phyloP scores from a whole-genome alignment of 1,140 invertebrate species.

The Condylostylus longicornis region DNA sequence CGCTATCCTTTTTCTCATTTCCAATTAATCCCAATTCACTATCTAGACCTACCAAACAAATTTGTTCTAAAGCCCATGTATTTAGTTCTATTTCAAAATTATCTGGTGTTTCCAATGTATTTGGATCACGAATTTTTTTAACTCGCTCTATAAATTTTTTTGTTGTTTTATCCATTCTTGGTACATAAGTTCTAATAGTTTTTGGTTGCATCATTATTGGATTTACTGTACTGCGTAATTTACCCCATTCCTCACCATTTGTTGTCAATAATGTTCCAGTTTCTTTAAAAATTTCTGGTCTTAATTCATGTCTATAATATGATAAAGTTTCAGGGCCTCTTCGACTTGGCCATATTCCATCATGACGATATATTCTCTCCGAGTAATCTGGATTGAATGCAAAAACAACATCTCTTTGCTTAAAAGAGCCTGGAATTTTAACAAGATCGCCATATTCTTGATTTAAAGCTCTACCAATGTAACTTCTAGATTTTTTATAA shows the following conservation, averaged over 20 bases:
- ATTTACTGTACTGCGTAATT: neutral
- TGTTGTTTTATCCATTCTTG: constrained; percentile 4
- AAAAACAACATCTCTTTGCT: constrained; percentile 9
- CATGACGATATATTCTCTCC: constrained; percentile 14
- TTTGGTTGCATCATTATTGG: constrained; percentile 5
- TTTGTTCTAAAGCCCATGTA: constrained; percentile 49
- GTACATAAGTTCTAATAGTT: neutral
- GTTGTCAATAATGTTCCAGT: constrained; percentile 12
- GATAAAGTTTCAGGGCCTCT: constrained; percentile 8
- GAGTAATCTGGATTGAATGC: constrained; percentile 17
- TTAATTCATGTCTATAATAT: constrained; percentile 11
- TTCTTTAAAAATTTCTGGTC: constrained; percentile 17
- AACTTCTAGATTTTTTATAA: constrained; percentile 4
- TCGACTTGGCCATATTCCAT: constrained; percentile 21
- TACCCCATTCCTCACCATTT: constrained; percentile 6
- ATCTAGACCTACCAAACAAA: constrained; percentile 47
- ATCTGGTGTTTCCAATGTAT: neutral
- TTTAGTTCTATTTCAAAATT: neutral
- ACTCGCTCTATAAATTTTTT: constrained; percentile 4
- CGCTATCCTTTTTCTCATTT: constrained; percentile 12
- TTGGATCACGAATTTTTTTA: neutral
- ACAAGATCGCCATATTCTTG: constrained; percentile 12
- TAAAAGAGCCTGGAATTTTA: constrained; percentile 7
- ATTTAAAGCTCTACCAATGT: constrained; percentile 9
- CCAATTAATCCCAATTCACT: constrained; percentile 45